Percentiles rank a stretch among this genome's conserved stretches.
Conservation (phyloP, 92 coral and sea anemone genomes). For the Palythoa caribaeorum region DNA sequence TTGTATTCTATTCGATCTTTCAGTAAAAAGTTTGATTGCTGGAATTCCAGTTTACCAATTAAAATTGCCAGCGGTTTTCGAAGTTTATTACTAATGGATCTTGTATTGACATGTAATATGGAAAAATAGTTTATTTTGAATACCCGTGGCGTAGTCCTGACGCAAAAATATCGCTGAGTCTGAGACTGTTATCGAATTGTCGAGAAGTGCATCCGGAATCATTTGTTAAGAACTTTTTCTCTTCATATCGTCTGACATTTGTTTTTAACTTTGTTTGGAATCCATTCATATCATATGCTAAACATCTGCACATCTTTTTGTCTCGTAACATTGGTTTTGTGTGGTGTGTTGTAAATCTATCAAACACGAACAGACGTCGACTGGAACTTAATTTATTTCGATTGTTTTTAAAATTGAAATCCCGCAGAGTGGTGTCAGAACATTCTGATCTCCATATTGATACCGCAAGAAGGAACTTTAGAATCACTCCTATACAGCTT, state of each 20-base stretch:
- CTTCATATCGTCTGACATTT: not conserved
- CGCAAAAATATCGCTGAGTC: not conserved
- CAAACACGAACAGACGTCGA: not conserved
- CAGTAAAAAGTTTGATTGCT: not conserved
- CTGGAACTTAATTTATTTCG: not conserved
- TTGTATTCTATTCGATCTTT: not conserved
- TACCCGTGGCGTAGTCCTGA: not conserved
- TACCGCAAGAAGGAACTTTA: too few relatives aligned
- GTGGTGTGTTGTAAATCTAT: not conserved
- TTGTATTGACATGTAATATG: not conserved
- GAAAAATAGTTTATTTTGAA: not conserved
- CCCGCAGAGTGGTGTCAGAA: not conserved
- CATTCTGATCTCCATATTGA: too few relatives aligned
- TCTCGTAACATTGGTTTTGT: too few relatives aligned
- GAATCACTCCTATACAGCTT: too few relatives aligned
- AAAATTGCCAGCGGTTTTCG: not conserved
- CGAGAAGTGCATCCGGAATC: not conserved
- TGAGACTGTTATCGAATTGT: not conserved
- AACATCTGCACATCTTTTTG: not conserved
- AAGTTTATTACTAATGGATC: not conserved
- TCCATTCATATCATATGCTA: not conserved
- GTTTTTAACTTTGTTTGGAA: not conserved
- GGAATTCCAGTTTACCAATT: not conserved
- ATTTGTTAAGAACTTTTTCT: not conserved
- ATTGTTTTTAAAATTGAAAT: not conserved